Conservation (phyloP, 37 sponge, comb jelly and placozoan species). For the Agelas oroides region DNA sequence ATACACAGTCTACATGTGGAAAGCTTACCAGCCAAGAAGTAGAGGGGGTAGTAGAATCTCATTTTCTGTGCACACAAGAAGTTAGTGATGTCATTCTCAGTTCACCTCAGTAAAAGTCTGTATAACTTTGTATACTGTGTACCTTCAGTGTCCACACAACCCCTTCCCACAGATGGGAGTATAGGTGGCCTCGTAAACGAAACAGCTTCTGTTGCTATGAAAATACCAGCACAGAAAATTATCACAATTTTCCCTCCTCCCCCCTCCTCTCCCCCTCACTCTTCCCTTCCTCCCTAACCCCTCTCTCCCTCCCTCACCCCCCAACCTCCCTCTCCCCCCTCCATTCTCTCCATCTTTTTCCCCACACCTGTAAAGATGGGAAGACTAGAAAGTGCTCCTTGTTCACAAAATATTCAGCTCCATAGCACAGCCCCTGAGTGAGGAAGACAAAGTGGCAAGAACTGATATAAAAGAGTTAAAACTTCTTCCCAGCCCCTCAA, state of each 20-base stretch:
- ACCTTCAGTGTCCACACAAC: slow-evolving; percentile 48
- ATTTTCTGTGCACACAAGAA: neutral
- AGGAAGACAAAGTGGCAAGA: neutral
- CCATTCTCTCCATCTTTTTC: too few species aligned
- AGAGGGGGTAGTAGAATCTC: slow-evolving; percentile 23
- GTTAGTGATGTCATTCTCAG: neutral
- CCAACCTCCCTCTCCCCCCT: neutral
- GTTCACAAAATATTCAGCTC: slow-evolving; percentile 39
- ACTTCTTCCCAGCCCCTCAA: too few species aligned
- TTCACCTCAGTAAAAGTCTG: neutral
- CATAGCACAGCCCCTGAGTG: slow-evolving; percentile 49
- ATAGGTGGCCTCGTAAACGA: slow-evolving; percentile 51
- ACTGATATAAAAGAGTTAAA: too few species aligned
- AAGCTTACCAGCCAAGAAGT: slow-evolving; percentile 29
- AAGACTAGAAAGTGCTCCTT: slow-evolving; percentile 54
- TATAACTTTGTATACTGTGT: neutral
- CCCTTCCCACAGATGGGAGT: slow-evolving; percentile 40
- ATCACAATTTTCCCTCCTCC: too few species aligned
- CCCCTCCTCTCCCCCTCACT: neutral
- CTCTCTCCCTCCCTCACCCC: neutral
- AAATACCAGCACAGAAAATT: neutral
- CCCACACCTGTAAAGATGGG: slow-evolving; percentile 59
- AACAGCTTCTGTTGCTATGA: slow-evolving; percentile 60
- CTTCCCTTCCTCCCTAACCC: neutral
- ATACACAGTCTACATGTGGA: too few species aligned